Base-by-base conservation (phyloP, 2,888 invertebrate species). In the Hypercompe scribonia region DNA sequence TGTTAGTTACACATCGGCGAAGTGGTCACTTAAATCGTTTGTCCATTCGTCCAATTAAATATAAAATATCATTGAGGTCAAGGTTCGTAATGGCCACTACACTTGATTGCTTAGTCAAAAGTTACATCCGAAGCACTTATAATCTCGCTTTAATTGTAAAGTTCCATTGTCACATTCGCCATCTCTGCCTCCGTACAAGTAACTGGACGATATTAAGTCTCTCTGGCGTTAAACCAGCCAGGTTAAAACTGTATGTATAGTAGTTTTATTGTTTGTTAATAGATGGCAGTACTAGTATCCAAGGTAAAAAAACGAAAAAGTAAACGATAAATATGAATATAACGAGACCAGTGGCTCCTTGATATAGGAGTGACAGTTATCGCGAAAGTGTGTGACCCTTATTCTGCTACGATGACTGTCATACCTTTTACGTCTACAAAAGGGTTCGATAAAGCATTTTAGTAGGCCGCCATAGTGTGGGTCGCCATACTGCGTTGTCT, bases 271-370 rank as follows among this genome's bases (percentile, higher is more conserved):
- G 2, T 24, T 33, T 1, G 7, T 28, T 31, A 61, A 1, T 61
- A 69, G 69, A 69, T 69, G 63, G 69, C 69, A 28, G 39, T 31
- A 39, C 46, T 46, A 46, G 66, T 66, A 5, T 66, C 10, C 4
- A 11, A 66, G 33, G 18, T 36, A 4, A 50, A n/a, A n/a, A n/a
- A 54, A 4, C 18, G 11, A 54, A 11, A 54, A 54, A 54, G n/a
- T 54, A 2, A n/a, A 54, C 24, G 7, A 10, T 50, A 21, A 21
- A 46, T 0, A 0, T 36, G n/a, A n/a, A n/a, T n/a, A n/a, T n/a
- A n/a, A n/a, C n/a, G n/a, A n/a, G n/a, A n/a, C n/a, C n/a, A n/a
- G n/a, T n/a, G n/a, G n/a, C n/a, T n/a, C n/a, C n/a, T n/a, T n/a
- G n/a, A n/a, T n/a, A n/a, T n/a, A n/a, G n/a, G n/a, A n/a, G n/a